These are phyloP conservation scores for Sebastes wilsoni DNA, from an alignment of 2,797 vertebrate species.

Conservation along the genomic window DNA sequence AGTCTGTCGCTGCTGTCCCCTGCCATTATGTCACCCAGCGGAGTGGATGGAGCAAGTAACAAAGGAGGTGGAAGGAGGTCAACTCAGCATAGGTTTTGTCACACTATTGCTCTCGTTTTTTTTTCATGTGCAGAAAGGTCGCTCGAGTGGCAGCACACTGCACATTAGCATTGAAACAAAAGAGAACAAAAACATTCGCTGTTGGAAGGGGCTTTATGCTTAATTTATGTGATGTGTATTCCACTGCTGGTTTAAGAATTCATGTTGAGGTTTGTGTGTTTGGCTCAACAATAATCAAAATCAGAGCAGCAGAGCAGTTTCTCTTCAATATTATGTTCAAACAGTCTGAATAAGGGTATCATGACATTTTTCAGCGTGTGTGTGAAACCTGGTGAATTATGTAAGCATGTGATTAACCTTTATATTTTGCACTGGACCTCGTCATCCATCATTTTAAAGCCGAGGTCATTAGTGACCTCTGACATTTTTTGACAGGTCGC, in stretches of 20 bases:
- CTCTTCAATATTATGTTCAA: background rate
- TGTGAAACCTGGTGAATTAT: conserved; percentile 22
- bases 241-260: background rate
- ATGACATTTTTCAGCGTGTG: conserved; percentile 12
- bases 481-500: background rate
- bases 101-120: conserved; percentile 44
- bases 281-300: background rate
- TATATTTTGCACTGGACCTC: conserved; percentile 21
- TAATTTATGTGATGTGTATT: background rate
- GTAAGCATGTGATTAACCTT: conserved; percentile 38
- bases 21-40: conserved; percentile 64
- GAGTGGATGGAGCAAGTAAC: conserved; percentile 60
- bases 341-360: background rate
- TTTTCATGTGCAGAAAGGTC: conserved; percentile 32
- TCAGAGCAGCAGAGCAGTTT: background rate
- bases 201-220: background rate
- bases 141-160: background rate
- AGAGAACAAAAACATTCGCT: background rate
- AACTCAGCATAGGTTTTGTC: conserved; percentile 60
- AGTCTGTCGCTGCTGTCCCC: conserved; percentile 58
- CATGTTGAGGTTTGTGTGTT: background rate
- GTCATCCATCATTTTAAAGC: conserved; percentile 40
- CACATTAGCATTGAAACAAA: background rate
- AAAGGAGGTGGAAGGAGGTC: conserved; percentile 69
- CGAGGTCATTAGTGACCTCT: conserved; percentile 33